Conservation (phyloP, 2,113 vertebrate genomes). For the Mastomys natalensis region DNA sequence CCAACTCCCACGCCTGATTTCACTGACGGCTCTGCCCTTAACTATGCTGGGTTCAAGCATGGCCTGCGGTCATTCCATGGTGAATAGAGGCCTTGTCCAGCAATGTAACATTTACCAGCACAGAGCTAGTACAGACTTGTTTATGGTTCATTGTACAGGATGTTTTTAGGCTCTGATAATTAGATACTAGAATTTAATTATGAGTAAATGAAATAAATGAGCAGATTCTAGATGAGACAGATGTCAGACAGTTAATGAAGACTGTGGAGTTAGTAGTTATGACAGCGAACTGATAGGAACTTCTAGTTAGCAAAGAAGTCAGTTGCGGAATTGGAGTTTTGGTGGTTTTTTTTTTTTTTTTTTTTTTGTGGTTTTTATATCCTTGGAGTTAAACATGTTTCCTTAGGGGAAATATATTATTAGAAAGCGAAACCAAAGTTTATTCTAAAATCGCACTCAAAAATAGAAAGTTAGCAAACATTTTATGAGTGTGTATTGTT, state of each 20-base stretch:
- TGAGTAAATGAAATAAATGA: background rate
- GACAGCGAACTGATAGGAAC: background rate
- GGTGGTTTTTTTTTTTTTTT: no score
- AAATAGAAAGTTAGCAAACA: background rate
- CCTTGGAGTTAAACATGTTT: conserved; percentile 1
- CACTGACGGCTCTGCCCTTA: background rate
- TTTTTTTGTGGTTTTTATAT: conserved; percentile 37
- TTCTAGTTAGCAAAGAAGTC: background rate
- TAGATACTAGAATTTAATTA: conserved; percentile 15
- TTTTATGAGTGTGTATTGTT: background rate
- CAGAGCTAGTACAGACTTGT: background rate
- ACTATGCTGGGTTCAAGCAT: background rate
- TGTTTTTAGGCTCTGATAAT: conserved; percentile 17
- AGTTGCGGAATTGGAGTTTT: no score
- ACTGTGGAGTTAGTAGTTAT: background rate
- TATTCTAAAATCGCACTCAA: background rate
- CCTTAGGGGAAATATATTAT: background rate
- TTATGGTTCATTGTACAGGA: background rate
- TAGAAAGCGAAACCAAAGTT: conserved; percentile 22
- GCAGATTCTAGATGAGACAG: background rate
- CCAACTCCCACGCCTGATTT: background rate
- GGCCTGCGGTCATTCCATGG: background rate
- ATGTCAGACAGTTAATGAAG: background rate
- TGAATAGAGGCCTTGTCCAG: background rate
- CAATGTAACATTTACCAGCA: background rate